Percentiles rank a stretch among this genome's conserved stretches.
Evolutionary conservation across 2,888 invertebrate genomes (phyloP).

Genomic region (Pammene aurita): DNA sequence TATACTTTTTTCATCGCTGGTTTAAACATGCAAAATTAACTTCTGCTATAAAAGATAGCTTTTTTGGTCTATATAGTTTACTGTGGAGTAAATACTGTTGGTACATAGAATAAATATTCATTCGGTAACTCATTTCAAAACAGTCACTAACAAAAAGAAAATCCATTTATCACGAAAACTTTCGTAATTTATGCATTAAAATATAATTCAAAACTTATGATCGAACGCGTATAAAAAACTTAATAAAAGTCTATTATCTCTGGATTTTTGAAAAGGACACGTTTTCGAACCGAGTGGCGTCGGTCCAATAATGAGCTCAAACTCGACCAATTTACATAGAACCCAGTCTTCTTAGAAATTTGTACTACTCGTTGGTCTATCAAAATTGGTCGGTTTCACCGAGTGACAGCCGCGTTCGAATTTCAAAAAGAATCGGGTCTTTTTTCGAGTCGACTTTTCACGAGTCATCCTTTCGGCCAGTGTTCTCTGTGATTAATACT

Average conservation of each 20-base stretch:
- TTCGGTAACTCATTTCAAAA: not conserved
- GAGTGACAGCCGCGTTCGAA: slow-evolving; percentile 69
- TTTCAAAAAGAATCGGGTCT: slow-evolving; percentile 64
- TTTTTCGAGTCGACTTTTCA: slow-evolving; percentile 64
- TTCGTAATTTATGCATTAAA: slow-evolving; percentile 43
- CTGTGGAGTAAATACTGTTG: no score
- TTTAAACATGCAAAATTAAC: no score
- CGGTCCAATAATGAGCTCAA: slow-evolving; percentile 60
- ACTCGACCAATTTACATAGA: slow-evolving; percentile 51
- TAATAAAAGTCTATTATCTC: slow-evolving; percentile 62
- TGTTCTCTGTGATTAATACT: slow-evolving; percentile 77
- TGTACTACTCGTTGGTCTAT: slow-evolving; percentile 45
- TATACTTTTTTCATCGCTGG: no score
- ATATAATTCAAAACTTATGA: slow-evolving; percentile 43
- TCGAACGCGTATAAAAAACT: slow-evolving; percentile 45
- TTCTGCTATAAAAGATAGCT: no score
- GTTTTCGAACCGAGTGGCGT: slow-evolving; percentile 59
- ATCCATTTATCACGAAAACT: slow-evolving; percentile 27
- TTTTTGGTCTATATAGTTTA: no score
- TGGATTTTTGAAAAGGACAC: slow-evolving; percentile 66
- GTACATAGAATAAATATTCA: not conserved
- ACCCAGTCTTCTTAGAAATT: slow-evolving; percentile 26
- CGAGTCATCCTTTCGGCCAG: slow-evolving; percentile 71
- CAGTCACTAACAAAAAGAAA: slow-evolving; percentile 18
- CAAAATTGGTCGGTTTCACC: slow-evolving; percentile 50